Evolutionary conservation across 2,888 invertebrate species (phyloP), one percentile per base, ranked within the genome.

Genomic region (Salticus scenicus): DNA sequence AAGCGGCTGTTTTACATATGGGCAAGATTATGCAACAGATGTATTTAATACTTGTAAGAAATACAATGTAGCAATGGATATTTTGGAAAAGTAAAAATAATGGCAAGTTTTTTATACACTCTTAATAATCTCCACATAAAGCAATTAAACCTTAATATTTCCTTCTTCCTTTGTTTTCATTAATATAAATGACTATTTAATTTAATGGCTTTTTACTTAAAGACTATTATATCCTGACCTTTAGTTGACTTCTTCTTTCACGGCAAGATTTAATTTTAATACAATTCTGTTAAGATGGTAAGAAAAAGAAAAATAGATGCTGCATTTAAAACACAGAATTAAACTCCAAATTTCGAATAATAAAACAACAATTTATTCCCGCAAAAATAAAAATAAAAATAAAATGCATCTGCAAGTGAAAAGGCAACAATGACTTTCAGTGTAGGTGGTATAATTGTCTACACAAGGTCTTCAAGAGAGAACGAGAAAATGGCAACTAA

Each of bases 391-490:
- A 66, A 14, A 31, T n/a, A n/a, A n/a, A n/a, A n/a, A n/a, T n/a
- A 30, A 66, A n/a, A 63, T 17, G 7, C 10, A 63, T 8, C n/a
- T n/a, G n/a, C 63, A 20, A 66, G 30, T 20, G 1, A 66, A 31
- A 2, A 2, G 66, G 30, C n/a, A 66, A n/a, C 1, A 14, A 0
- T n/a, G 37, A 28, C n/a, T 20, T 7, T 24, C 27, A 76, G 82
- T 76, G 82, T 82, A 63, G 82, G 82, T 47, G 82, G 82, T 66
- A 66, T 82, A 82, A 82, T 82, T 76, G 82, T 82, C 76, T 51
- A 33, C 64, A 57, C 82, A 71, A 76, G 75, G 75, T 70, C 81
- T 70, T 30, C 63, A 57, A 70, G 75, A 75, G 47, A 82, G 66
- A 82, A 80, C 69, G 30, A 30, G 57, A 33, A 71, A 71, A 33